Evolutionary conservation across 92 coral and sea anemone species (phyloP).

Genomic region (Heliopora coerulea): DNA sequence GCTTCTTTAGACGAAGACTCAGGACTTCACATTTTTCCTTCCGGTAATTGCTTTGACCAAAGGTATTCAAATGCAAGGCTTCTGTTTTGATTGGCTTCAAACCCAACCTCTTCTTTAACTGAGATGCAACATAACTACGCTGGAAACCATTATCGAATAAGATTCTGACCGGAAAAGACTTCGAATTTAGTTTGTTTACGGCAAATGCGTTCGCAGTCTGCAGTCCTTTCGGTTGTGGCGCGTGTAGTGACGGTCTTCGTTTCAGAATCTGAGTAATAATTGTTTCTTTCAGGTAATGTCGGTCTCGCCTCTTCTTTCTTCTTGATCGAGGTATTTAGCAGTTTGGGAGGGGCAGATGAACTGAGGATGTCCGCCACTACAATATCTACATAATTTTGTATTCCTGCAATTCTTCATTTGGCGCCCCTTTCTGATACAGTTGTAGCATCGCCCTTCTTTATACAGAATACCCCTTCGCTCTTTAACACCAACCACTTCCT

Average conservation of each 20-base stretch:
- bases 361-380: constrained; percentile 25
- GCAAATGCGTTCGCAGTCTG: constrained; percentile 41
- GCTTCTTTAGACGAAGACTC: constrained; percentile 34
- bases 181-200: constrained; percentile 6
- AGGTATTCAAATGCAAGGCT: constrained; percentile 39
- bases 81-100: constrained; percentile 39
- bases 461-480: too few relatives aligned
- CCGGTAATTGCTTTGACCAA: constrained; percentile 25
- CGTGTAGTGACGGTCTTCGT: neutral
- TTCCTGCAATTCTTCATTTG: constrained; percentile 1
- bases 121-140: constrained; percentile 34
- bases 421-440: constrained; percentile 19
- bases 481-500: neutral
- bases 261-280: neutral
- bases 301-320: neutral
- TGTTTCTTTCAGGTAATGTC: neutral
- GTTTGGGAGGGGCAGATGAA: neutral
- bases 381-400: constrained; percentile 8
- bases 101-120: constrained; percentile 27
- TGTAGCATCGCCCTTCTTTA: neutral
- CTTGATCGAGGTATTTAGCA: neutral
- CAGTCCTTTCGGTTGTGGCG: constrained; percentile 24
- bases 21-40: constrained; percentile 45
- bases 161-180: constrained; percentile 28
- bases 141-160: constrained; percentile 39